phyloP scores from a whole-genome alignment of 1,140 invertebrate genomes.

The Chelonus insularis region DNA sequence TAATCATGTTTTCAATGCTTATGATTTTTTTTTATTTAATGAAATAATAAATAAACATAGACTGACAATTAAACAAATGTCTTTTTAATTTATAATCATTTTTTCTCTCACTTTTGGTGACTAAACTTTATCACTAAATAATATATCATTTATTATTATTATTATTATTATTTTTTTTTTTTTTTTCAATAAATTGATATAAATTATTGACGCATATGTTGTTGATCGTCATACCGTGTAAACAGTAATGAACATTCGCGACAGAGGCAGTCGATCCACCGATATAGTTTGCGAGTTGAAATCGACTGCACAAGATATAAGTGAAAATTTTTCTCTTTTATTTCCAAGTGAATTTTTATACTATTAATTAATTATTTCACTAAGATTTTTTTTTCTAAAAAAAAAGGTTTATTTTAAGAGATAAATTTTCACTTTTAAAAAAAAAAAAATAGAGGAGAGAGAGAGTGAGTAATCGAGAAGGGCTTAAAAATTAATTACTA shows the following conservation, averaged over 20 bases:
- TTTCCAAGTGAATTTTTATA: constrained; percentile 1
- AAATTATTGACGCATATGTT: not conserved
- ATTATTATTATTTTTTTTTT: too few species aligned
- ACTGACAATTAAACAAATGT: too few species aligned
- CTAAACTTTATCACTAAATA: too few species aligned
- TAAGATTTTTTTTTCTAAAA: not conserved
- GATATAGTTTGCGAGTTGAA: constrained; percentile 4
- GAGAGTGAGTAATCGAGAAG: constrained; percentile 8
- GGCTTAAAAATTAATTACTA: too few species aligned
- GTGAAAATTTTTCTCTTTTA: constrained; percentile 9
- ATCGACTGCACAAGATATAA: constrained; percentile 20
- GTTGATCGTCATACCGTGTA: not conserved
- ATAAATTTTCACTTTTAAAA: constrained; percentile 14
- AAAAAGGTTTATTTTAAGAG: not conserved
- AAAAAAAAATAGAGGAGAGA: constrained; percentile 18
- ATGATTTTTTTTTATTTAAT: too few species aligned
- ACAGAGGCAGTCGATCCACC: constrained; percentile 28
- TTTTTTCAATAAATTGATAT: not conserved
- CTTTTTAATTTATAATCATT: too few species aligned
- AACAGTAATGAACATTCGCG: constrained; percentile 11
- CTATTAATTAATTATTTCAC: not conserved
- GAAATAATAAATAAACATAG: too few species aligned
- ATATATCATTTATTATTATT: too few species aligned
- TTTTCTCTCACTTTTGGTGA: too few species aligned
- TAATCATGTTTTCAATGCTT: too few species aligned